These are phyloP conservation scores for Leptocoma aspasia DNA, from an alignment of 2,113 vertebrate genomes.

Conservation along the genomic window DNA sequence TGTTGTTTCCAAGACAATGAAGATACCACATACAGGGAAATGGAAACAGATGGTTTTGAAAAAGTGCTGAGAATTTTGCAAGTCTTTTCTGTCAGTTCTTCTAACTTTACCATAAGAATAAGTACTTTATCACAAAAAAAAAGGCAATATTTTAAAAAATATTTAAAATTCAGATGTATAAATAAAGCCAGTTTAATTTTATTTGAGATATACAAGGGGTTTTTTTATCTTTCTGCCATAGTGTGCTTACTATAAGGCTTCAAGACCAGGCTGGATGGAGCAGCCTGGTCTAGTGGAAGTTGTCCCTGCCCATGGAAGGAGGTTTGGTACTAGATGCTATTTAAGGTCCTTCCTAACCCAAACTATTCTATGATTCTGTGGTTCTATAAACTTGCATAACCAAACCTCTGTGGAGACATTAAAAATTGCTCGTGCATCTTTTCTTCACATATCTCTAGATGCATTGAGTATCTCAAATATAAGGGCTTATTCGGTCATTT, in stretches of 20 bases:
- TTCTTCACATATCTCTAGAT: neutral
- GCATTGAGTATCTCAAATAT: neutral
- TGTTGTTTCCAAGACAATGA: neutral
- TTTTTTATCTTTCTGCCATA: neutral
- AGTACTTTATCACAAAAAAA: neutral
- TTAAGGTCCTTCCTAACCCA: neutral
- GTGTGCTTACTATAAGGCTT: neutral
- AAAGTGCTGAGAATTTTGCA: neutral
- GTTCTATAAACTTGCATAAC: neutral
- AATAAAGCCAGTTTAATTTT: neutral
- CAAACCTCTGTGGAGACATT: neutral
- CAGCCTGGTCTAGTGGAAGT: neutral
- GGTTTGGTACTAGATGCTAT: neutral
- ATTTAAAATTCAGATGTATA: neutral
- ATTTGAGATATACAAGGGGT: neutral
- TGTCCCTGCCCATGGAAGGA: neutral
- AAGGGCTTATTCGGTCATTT: neutral
- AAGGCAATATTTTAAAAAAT: rapidly evolving
- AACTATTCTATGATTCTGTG: neutral
- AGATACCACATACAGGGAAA: neutral
- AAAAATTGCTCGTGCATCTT: neutral
- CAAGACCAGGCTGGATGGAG: neutral
- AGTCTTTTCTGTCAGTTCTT: neutral
- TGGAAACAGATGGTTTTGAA: neutral
- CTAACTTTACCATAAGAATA: neutral